Evolutionary conservation across 2,888 invertebrate genomes (phyloP).

Genomic region (Cremastinae sp.): DNA sequence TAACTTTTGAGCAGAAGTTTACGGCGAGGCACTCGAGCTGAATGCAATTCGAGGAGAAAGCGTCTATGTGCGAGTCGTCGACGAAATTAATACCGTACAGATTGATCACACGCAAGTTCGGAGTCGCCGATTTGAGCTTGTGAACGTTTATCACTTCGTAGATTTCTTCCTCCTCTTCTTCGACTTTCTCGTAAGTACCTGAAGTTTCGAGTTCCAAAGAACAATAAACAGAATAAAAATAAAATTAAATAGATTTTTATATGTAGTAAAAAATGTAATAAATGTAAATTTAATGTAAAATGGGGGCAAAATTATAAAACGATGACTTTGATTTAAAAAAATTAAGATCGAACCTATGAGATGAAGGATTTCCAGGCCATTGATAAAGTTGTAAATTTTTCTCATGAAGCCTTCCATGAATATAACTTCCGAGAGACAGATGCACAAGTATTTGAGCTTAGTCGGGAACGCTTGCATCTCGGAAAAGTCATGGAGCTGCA

Average conservation of each 20-base stretch:
- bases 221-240: not conserved
- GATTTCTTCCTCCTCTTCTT: conserved; percentile 99
- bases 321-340: too few species aligned
- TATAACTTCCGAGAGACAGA: conserved; percentile 99
- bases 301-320: too few species aligned
- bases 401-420: conserved; percentile 99
- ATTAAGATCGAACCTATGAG: conserved; percentile 87
- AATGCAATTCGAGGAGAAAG: conserved; percentile 97
- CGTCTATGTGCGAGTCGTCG: conserved; percentile 99
- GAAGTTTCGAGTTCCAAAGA: conserved; percentile 39
- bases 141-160: conserved; percentile 99
- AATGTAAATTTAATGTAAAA: not conserved
- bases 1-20: conserved; percentile 98
- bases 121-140: conserved; percentile 98
- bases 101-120: conserved; percentile 98
- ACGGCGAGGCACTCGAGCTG: conserved; percentile 98
- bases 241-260: not conserved
- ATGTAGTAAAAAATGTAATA: not conserved
- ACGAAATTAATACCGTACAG: conserved; percentile 99
- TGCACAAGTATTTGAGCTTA: conserved; percentile 95
- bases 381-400: conserved; percentile 99
- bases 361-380: conserved; percentile 97
- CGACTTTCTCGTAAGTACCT: conserved; percentile 98
- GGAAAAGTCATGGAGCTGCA: conserved; percentile 99
- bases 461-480: conserved; percentile 99